These are phyloP conservation scores for Hydroisotoma schaefferi DNA, from an alignment of 2,888 invertebrate genomes.

Conservation along the genomic window DNA sequence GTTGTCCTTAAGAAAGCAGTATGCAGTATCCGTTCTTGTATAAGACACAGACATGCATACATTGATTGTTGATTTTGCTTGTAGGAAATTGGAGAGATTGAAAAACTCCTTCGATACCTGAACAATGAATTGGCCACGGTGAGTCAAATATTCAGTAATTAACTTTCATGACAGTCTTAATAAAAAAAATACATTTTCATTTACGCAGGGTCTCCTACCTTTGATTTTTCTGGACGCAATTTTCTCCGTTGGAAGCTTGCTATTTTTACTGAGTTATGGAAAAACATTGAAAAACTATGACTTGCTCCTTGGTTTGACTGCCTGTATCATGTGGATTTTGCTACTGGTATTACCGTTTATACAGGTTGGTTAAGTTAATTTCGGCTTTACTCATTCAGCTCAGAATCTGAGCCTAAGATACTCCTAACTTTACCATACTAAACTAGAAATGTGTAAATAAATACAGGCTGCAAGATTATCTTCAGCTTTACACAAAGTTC, in stretches of 20 bases:
- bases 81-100: conserved; percentile 74
- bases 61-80: too few relatives aligned
- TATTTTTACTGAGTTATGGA: conserved; percentile 60
- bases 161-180: too few relatives aligned
- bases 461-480: background rate
- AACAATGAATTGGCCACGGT: conserved; percentile 70
- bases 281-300: background rate
- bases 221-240: conserved; percentile 63
- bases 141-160: too few relatives aligned
- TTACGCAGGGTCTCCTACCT: conserved; percentile 63
- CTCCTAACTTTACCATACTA: too few relatives aligned
- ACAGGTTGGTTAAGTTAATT: background rate
- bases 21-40: too few relatives aligned
- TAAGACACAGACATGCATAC: too few relatives aligned
- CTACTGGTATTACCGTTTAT: background rate
- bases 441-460: background rate
- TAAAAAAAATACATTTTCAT: too few relatives aligned
- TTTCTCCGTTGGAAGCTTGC: conserved; percentile 66
- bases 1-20: too few relatives aligned
- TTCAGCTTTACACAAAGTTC: conserved; percentile 62
- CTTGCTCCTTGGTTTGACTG: background rate
- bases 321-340: background rate
- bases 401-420: too few relatives aligned
- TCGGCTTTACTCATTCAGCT: background rate
- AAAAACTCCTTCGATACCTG: conserved; percentile 69